Base-by-base conservation (phyloP, 2,797 vertebrate species). In the Anguilla obscura region DNA sequence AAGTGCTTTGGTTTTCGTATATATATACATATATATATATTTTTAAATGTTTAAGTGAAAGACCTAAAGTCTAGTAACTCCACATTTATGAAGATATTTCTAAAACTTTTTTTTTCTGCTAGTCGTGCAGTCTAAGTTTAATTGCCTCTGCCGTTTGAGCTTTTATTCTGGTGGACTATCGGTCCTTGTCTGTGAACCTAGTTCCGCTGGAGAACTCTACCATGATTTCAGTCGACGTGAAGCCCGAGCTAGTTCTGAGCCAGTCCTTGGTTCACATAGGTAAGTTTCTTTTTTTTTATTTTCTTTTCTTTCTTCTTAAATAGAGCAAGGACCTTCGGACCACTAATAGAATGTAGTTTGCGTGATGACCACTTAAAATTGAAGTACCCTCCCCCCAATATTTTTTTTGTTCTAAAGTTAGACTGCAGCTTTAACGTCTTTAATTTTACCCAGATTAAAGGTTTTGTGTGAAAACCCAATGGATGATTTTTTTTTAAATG, bases 181-280 rank as follows among this genome's bases (percentile, higher is more conserved):
- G 92, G 92, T 94, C 92, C 94, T 92, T 93, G 89, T 91, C 92
- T 93, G 92, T 94, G 91, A 86, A 60, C 30, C 85, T 89, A 45
- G 36, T 82, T 48, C 76, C 86, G 60, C 93, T 93, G 89, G 54
- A 36, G 30, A 82, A 74, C 9, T 74, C 45, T 76, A 54, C 12
- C 69, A 21, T 56, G 86, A 7, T 30, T 48, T 92, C 90, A 90
- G 93, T 93, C 90, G 93, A 91, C 93, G 92, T 89, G 80, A 92
- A 92, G 93, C 92, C 94, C 92, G 92, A 91, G 92, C 92, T 93
- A 90, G 91, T 91, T 95, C 92, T 94, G 95, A 94, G 94, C 95
- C 95, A 95, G 95, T 96, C 94, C 95, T 96, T 58, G 89, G 92
- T 91, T 94, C 92, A 93, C 90, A 92, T 90, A 90, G 91, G 93